These are phyloP conservation scores for Pipistrellus nathusii DNA, from an alignment of 2,797 vertebrate genomes.

Conservation along the genomic window DNA sequence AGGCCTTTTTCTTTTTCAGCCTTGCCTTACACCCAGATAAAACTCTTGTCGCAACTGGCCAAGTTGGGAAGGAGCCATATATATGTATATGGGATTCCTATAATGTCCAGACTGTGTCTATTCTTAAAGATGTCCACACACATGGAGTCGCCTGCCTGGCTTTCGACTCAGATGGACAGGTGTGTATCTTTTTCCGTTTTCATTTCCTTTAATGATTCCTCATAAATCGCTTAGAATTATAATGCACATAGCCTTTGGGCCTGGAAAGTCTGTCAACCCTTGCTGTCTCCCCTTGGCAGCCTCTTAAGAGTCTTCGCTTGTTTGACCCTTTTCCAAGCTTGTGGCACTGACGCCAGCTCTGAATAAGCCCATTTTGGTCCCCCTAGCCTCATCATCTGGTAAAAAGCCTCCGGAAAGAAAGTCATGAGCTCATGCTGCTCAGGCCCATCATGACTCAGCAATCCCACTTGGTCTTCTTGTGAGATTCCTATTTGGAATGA, in stretches of 20 bases:
- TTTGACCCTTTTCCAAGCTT: not conserved
- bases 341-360: not conserved
- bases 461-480: not conserved
- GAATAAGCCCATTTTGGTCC: not conserved
- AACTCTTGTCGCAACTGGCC: conserved; percentile 96
- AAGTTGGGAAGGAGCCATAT: conserved; percentile 97
- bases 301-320: not conserved
- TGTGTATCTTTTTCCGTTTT: conserved; percentile 83
- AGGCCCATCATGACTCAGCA: not conserved
- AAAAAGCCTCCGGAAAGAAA: not conserved
- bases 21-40: conserved; percentile 97
- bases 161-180: conserved; percentile 97
- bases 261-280: not conserved
- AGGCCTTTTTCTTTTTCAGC: conserved; percentile 88
- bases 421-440: not conserved
- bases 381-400: not conserved
- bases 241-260: not conserved
- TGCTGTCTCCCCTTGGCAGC: not conserved
- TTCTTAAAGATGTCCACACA: conserved; percentile 96
- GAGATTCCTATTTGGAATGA: not conserved
- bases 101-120: conserved; percentile 93
- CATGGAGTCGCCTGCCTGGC: conserved; percentile 96
- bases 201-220: not conserved
- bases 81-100: conserved; percentile 98
- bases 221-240: not conserved